Evolutionary conservation across 2,113 vertebrate species (phyloP).

Genomic region (Oplegnathus fasciatus): DNA sequence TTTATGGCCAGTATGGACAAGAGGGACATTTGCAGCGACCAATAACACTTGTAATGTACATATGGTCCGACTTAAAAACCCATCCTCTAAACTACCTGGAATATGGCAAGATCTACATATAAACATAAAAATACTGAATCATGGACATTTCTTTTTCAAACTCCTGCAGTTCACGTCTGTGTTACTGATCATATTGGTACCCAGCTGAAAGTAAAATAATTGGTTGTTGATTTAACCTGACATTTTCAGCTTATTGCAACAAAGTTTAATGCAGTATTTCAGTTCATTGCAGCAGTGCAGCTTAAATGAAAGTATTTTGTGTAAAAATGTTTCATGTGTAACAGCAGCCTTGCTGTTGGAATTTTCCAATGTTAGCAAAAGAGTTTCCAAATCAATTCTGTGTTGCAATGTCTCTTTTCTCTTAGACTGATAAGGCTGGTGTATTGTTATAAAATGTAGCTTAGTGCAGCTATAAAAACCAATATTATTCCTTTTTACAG

Average conservation of each 20-base stretch:
- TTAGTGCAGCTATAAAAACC: neutral
- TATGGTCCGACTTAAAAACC: neutral
- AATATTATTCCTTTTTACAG: conserved; percentile 57
- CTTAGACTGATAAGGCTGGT: neutral
- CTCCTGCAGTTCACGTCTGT: neutral
- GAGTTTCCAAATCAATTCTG: neutral
- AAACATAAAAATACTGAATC: neutral
- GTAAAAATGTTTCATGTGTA: too few relatives aligned
- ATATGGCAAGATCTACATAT: neutral
- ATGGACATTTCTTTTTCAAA: neutral
- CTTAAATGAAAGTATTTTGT: neutral
- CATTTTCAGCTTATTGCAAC: neutral
- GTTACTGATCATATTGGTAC: neutral
- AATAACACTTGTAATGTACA: neutral
- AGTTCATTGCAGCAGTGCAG: neutral
- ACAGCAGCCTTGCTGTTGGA: neutral
- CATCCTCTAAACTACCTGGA: neutral
- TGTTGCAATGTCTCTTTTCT: neutral
- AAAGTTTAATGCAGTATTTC: neutral
- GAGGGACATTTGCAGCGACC: too few relatives aligned
- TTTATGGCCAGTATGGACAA: too few relatives aligned
- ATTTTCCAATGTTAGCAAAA: too few relatives aligned
- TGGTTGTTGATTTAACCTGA: neutral
- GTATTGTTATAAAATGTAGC: neutral
- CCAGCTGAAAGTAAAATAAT: neutral